These are phyloP conservation scores for Plecturocebus donacophilus DNA, from an alignment of 2,113 vertebrate species.

Conservation along the genomic window DNA sequence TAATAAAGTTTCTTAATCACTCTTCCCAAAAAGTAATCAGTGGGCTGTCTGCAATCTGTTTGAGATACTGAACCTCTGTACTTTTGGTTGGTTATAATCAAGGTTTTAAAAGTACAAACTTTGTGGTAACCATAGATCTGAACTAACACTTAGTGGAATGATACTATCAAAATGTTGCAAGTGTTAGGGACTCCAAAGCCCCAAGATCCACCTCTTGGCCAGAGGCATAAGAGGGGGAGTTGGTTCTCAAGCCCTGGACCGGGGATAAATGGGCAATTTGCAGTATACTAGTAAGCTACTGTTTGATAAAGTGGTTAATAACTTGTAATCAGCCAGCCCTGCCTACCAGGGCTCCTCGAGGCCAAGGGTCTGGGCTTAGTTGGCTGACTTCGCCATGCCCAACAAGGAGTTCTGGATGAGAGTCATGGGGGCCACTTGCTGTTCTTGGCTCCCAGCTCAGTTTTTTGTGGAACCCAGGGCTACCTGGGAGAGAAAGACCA, in stretches of 20 bases:
- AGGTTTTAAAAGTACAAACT: background rate
- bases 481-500: background rate
- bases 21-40: slow-evolving; percentile 64
- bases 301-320: background rate
- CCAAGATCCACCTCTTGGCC: background rate
- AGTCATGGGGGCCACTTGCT: background rate
- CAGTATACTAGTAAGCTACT: background rate
- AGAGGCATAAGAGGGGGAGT: background rate
- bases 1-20: slow-evolving; percentile 80
- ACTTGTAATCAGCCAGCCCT: background rate
- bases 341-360: background rate
- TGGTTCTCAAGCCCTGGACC: background rate
- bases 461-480: background rate
- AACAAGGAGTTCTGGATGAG: background rate
- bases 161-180: background rate
- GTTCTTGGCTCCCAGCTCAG: background rate
- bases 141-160: background rate
- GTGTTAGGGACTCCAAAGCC: background rate
- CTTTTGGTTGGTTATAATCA: slow-evolving; percentile 58
- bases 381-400: background rate
- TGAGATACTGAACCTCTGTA: slow-evolving; percentile 47
- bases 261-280: background rate
- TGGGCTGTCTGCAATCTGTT: slow-evolving; percentile 41
- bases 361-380: background rate
- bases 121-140: background rate